These are phyloP conservation scores for Boulengeromyrus knoepffleri DNA, from an alignment of 2,113 vertebrate species.

Conservation along the genomic window DNA sequence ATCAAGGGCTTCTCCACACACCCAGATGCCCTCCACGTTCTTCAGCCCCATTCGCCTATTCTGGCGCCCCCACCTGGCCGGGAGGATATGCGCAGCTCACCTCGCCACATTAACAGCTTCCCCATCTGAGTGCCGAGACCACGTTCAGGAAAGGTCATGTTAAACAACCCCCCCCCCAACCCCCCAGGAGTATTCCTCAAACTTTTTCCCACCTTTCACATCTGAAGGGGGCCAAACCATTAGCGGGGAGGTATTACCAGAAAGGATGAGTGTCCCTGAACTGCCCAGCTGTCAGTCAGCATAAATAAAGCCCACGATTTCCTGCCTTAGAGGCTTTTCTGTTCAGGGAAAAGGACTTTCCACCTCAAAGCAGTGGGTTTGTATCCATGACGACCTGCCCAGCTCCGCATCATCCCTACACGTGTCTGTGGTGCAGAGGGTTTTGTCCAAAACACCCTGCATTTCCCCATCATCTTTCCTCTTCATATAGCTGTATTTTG, in stretches of 20 bases:
- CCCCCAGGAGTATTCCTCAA: background rate
- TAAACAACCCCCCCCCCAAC: background rate
- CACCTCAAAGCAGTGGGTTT: background rate
- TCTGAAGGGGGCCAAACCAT: background rate
- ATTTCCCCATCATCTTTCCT: background rate
- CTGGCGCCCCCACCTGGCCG: background rate
- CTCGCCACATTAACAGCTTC: background rate
- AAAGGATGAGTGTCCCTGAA: background rate
- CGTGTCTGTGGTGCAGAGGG: background rate
- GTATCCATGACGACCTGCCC: background rate
- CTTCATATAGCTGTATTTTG: background rate
- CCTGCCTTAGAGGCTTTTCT: background rate
- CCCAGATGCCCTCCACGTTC: constrained; percentile 39
- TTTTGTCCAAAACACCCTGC: background rate
- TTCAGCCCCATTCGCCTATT: background rate
- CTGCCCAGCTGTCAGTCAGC: background rate
- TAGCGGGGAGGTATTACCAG: background rate
- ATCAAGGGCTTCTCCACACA: constrained; percentile 5
- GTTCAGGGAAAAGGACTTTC: background rate
- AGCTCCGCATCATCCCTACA: background rate
- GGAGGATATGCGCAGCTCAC: background rate
- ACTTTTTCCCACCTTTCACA: background rate
- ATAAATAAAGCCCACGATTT: background rate
- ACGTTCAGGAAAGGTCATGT: background rate
- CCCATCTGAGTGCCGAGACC: background rate